Base-by-base conservation (phyloP, 2,888 invertebrate species). In the Brachypalpus laphriformis region DNA sequence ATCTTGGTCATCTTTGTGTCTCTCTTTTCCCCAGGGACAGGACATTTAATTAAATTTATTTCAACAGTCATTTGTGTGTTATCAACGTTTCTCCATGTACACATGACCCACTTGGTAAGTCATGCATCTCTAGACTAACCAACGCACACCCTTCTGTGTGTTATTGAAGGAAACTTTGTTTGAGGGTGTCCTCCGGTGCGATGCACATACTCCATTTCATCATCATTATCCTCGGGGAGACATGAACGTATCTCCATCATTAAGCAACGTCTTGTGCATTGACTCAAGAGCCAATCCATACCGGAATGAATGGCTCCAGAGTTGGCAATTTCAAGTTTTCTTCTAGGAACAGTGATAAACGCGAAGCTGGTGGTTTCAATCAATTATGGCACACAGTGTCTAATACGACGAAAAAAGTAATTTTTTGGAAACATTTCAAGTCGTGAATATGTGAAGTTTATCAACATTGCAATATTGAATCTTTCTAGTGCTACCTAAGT, bases 11-110 rank as follows among this genome's bases (percentile, higher is more conserved):
- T n/a, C n/a, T n/a, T n/a, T 6, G 6, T 7, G 5, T 40, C 11
- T 9, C 22, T 56, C 40, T 16, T n/a, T 31, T 11, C n/a, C 28
- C 4, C 16, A 4, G 37, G 22, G 3, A 42, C 6, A 8, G 18
- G 54, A 14, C 34, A 49, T 71, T 59, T 71, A 59, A 71, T 71
- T 71, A 49, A 59, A 49, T 71, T 25, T 34, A 59, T 71, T 49
- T 70, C 56, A 20, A 20, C 42, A 70, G 6, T 45, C 42, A 70
- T 9, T 45, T 59, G 25, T 49, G 31, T 47, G 18, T 37, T n/a
- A n/a, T n/a, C n/a, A n/a, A n/a, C n/a, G n/a, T n/a, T n/a, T n/a
- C n/a, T n/a, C n/a, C n/a, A n/a, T n/a, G 20, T 14, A 14, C 25
- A 31, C 57, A 59, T 47, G 37, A 51, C 66, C 25, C 54, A 42